Conservation (phyloP, 2,113 vertebrate species). For the Oryzias celebensis region DNA sequence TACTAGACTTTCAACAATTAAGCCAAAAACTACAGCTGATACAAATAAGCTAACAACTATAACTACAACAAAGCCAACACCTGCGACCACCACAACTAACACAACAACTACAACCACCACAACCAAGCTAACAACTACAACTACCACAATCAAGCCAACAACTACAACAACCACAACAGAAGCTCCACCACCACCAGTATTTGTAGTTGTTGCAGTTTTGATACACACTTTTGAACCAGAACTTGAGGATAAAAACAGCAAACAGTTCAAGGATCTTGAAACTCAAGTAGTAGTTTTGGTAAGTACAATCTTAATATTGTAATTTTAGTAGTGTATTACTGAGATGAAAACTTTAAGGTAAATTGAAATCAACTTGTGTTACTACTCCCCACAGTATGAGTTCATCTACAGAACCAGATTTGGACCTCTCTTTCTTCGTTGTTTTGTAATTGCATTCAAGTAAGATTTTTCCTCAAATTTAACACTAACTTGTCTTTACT, state of each 20-base stretch:
- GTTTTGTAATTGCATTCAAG: background rate
- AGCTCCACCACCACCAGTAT: background rate
- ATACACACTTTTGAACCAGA: background rate
- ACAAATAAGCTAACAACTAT: too few species aligned
- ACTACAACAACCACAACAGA: background rate
- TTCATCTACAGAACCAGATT: accelerated
- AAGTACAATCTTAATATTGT: background rate
- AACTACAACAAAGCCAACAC: background rate
- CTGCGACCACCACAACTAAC: background rate
- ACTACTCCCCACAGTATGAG: conserved; percentile 11
- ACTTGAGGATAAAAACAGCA: background rate
- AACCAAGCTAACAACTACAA: background rate
- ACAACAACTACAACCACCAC: background rate
- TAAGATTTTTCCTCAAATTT: conserved; percentile 1
- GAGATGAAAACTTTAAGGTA: too few species aligned
- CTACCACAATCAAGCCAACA: background rate
- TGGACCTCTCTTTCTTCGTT: background rate
- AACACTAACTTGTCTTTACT: background rate
- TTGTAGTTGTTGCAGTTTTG: background rate
- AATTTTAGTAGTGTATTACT: too few species aligned
- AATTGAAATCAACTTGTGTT: background rate
- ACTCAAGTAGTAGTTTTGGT: background rate
- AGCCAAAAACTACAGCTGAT: background rate
- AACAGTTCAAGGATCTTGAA: background rate
- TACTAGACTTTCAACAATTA: background rate